These are phyloP conservation scores for Eciton burchellii DNA, from an alignment of 1,140 invertebrate genomes.

Conservation along the genomic window DNA sequence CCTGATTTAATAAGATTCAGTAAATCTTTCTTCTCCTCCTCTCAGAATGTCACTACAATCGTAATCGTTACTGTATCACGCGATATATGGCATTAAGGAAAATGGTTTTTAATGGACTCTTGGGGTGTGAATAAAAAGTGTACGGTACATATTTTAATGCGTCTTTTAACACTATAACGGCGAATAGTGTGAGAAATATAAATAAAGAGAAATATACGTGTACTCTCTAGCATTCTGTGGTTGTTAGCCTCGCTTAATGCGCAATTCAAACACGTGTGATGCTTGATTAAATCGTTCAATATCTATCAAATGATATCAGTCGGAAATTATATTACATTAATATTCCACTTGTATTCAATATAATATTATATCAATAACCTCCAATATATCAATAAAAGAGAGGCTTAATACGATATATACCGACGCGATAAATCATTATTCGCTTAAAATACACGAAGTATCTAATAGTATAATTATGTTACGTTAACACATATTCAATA, in stretches of 20 bases:
- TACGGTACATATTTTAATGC: neutral
- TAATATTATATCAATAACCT: neutral
- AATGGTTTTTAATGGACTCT: neutral
- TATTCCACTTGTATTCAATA: slow-evolving; percentile 15
- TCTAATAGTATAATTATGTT: slow-evolving; percentile 31
- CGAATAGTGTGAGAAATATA: neutral
- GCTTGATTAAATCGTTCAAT: slow-evolving; percentile 19
- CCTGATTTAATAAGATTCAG: slow-evolving; percentile 7
- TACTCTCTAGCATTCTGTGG: slow-evolving; percentile 3
- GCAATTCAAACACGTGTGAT: neutral
- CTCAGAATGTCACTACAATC: neutral
- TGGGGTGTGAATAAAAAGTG: neutral
- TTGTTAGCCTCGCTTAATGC: neutral
- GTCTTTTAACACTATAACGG: neutral
- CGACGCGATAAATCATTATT: slow-evolving; percentile 47
- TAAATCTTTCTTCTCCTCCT: neutral
- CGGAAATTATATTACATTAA: slow-evolving; percentile 10
- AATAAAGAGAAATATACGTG: slow-evolving; percentile 16
- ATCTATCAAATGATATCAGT: neutral
- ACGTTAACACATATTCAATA: slow-evolving; percentile 24
- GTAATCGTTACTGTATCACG: slow-evolving; percentile 7
- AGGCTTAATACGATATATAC: slow-evolving; percentile 34
- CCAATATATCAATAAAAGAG: slow-evolving; percentile 23
- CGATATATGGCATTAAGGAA: neutral
- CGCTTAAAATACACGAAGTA: slow-evolving; percentile 62